Conservation (phyloP, 2,888 invertebrate species). For the Oxycera nigricornis region DNA sequence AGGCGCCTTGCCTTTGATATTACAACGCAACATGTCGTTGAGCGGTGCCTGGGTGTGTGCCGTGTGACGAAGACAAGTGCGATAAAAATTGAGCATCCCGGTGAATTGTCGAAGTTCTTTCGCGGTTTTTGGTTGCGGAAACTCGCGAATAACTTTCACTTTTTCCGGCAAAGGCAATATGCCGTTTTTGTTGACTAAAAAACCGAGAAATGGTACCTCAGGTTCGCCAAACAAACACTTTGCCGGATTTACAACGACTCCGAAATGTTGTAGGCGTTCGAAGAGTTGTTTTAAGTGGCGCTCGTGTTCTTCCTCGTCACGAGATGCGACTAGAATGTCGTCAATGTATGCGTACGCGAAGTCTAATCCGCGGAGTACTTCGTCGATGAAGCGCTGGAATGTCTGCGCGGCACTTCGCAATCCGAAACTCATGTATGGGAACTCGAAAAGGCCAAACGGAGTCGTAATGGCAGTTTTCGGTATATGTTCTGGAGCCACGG, state of each 20-base stretch:
- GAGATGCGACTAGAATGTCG: constrained; percentile 51
- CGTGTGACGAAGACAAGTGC: background rate
- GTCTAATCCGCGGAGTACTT: constrained; percentile 49
- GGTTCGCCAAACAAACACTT: constrained; percentile 47
- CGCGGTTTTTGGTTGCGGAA: constrained; percentile 31
- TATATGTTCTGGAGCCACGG: constrained; percentile 51
- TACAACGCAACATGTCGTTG: background rate
- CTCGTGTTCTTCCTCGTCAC: constrained; percentile 46
- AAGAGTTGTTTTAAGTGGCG: constrained; percentile 49
- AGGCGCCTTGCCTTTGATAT: background rate
- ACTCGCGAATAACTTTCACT: constrained; percentile 20
- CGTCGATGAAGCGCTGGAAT: constrained; percentile 55
- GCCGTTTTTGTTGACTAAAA: background rate
- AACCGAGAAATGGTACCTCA: constrained; percentile 33
- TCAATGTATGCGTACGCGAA: constrained; percentile 51
- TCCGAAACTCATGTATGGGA: constrained; percentile 54
- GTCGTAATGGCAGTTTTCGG: constrained; percentile 53
- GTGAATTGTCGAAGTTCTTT: constrained; percentile 31
- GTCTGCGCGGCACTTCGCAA: constrained; percentile 55
- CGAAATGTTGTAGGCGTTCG: constrained; percentile 46
- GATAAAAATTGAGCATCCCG: constrained; percentile 67
- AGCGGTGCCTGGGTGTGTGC: background rate
- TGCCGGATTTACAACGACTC: constrained; percentile 46
- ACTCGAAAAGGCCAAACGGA: constrained; percentile 56
- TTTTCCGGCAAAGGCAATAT: constrained; percentile 36